phyloP scores from a whole-genome alignment of 37 sponge, comb jelly and placozoan species.

The Beroe forskalii region DNA sequence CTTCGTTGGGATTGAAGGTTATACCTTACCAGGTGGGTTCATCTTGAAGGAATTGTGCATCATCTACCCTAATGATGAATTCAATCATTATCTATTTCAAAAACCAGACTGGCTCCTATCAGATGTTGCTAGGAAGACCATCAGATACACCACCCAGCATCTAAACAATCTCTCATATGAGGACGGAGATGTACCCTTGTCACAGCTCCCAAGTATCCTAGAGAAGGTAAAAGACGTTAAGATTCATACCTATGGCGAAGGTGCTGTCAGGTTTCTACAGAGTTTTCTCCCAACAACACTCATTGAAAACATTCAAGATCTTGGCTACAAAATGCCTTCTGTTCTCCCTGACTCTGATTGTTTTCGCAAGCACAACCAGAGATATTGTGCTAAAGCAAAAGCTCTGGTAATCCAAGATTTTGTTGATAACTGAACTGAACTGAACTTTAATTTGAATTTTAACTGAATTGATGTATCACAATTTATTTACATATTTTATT shows the following conservation, averaged over 20 bases:
- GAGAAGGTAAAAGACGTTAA: background rate
- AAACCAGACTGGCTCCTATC: background rate
- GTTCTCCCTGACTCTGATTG: background rate
- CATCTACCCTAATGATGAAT: background rate
- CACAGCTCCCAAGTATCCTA: background rate
- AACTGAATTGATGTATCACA: background rate
- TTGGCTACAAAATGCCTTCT: background rate
- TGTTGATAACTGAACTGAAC: background rate
- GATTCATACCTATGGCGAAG: background rate
- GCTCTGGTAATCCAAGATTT: background rate
- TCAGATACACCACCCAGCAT: background rate
- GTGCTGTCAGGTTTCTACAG: background rate
- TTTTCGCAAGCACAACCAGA: background rate
- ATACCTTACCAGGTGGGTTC: background rate
- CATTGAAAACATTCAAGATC: background rate
- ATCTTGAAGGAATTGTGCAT: background rate
- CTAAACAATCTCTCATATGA: background rate
- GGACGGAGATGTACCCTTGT: background rate
- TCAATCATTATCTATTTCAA: background rate
- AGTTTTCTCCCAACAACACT: background rate
- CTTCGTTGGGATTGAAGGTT: background rate
- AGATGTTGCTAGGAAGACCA: background rate
- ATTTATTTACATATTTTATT: background rate
- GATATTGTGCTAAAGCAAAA: conserved; percentile 36
- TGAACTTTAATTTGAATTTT: background rate